Evolutionary conservation across 2,797 vertebrate genomes (phyloP), one percentile per base, ranked within the genome.

Genomic region (Hyperoplus immaculatus): DNA sequence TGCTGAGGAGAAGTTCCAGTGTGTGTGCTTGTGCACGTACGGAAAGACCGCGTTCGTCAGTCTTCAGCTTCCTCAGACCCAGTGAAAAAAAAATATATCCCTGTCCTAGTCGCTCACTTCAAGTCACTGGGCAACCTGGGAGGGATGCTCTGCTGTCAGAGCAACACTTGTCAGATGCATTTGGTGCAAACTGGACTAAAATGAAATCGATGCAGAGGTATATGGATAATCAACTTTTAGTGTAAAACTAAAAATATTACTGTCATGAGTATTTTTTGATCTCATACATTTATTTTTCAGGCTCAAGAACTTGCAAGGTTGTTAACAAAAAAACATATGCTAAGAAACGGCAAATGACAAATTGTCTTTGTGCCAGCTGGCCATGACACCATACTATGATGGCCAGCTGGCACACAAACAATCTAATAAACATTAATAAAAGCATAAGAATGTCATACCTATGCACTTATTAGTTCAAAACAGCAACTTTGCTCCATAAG

Each of bases 91-190:
- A 65, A 47, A 80, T 64, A 72, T 8, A 75, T n/a, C 53, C 67
- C 21, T 11, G 69, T 83, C 84, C 11, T 29, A 74, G n/a, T 65
- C 58, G 72, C 71, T 89, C 53, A 71, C 53, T 82, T 85, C 67
- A 75, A 50, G 18, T 69, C 8, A 6, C 65, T 71, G 75, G 74
- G 11, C 55, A 62, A 72, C 58, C 68, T 74, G 65, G 74, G 68
- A 77, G 57, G 3, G 45, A 73, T 63, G 65, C 68, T 74, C 47
- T 8, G 36, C 53, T 79, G 8, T 42, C 13, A 56, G 47, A 36
- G 46, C 57, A 80, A 68, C 80, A 69, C 70, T 62, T 56, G 63
- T 69, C 67, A 70, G 64, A 75, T 49, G 16, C 0, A 50, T 39
- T 71, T 43, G 59, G n/a, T 51, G 46, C 64, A 54, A 69, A 81